These are phyloP conservation scores for Apis florea DNA, from an alignment of 1,140 invertebrate genomes.

Conservation along the genomic window DNA sequence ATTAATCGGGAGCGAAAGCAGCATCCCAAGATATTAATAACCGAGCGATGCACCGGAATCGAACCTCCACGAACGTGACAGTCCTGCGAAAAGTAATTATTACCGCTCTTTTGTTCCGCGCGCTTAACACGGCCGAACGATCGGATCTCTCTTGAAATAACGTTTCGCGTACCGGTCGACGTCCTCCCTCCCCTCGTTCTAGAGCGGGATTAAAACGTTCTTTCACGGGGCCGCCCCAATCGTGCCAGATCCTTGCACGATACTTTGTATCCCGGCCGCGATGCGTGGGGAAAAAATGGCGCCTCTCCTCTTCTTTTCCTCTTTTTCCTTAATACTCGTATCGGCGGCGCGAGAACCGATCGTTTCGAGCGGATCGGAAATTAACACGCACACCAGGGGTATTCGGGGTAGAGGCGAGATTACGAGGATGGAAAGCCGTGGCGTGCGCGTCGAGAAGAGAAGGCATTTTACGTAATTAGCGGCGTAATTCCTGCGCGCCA, in stretches of 20 bases:
- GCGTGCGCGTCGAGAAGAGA: no score
- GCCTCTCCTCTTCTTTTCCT: not conserved
- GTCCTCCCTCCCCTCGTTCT: no score
- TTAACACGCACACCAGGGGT: not conserved
- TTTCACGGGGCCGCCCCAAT: constrained; percentile 25
- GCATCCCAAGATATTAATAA: constrained; percentile 55
- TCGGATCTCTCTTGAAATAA: constrained; percentile 50
- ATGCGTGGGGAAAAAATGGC: not conserved
- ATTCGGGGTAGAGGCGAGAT: not conserved
- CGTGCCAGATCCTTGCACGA: not conserved
- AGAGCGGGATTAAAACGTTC: constrained; percentile 18
- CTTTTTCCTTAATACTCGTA: not conserved
- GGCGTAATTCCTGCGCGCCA: constrained; percentile 23
- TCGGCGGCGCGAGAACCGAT: not conserved
- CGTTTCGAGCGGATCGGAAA: constrained; percentile 5
- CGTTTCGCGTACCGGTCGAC: constrained; percentile 22
- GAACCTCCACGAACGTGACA: constrained; percentile 53
- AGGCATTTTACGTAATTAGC: constrained; percentile 22
- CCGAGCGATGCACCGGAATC: constrained; percentile 11
- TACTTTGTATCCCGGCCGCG: not conserved
- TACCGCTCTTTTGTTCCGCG: constrained; percentile 59
- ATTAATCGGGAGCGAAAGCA: constrained; percentile 39
- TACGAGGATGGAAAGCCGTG: no score
- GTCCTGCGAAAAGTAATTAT: constrained; percentile 65
- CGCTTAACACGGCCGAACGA: constrained; percentile 56